Evolutionary conservation across 2,797 vertebrate species (phyloP), one percentile per base, ranked within the genome.

Genomic region (Hippocampus kuda): DNA sequence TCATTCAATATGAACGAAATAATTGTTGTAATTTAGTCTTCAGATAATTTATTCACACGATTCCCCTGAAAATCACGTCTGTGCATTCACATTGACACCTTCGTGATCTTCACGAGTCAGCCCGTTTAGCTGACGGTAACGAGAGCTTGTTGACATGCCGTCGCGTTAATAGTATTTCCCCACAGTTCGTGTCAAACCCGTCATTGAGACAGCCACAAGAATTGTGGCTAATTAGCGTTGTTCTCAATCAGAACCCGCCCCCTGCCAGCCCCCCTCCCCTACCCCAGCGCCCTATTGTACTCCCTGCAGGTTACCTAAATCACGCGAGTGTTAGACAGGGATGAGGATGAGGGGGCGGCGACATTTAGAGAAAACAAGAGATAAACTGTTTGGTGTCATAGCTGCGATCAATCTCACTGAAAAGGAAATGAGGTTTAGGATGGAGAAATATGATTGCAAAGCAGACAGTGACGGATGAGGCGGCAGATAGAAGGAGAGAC

Each of bases 401-500:
- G 51, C 86, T 83, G 89, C 89, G 91, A 93, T 93, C 91, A 92
- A 93, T 93, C 92, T 93, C 90, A 88, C 89, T 83, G 78, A 89
- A 89, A 84, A 77, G 87, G 83, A 91, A 92, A 93, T 90, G 87
- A 92, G 91, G 88, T 91, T 92, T 91, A 83, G 88, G 88, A 90
- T 88, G 88, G 87, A 90, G 89, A 91, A 93, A 93, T 92, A 91
- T 89, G 91, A 93, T 93, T 92, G 91, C 86, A 91, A 93, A 93
- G 84, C 88, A 91, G 92, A 92, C 92, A 92, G 90, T 93, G 92
- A 93, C 91, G 87, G 90, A 93, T 72, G 92, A 91, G 87, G 79
- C 75, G 80, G 78, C 75, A 73, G 84, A 82, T 79, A 83, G 76
- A 74, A 70, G 63, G 73, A 77, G 80, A 75, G 79, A 73, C 62